Evolutionary conservation across 1,140 invertebrate species (phyloP).

Genomic region (Eueides isabella): DNA sequence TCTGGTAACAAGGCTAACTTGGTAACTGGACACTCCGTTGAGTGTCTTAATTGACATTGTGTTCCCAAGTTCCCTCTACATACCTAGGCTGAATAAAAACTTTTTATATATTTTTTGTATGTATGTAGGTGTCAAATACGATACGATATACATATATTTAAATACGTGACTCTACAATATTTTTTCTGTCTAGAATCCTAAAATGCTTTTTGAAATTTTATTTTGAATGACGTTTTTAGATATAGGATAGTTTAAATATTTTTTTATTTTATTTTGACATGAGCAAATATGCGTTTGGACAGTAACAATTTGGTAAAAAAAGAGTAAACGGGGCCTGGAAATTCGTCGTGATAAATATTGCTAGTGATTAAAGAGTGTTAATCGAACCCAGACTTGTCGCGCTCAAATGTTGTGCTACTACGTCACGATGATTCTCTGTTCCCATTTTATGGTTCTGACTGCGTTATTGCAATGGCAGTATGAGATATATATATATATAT

Average conservation of each 20-base stretch:
- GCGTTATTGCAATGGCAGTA: too few relatives aligned
- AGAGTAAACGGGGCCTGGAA: background rate
- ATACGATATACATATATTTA: conserved; percentile 3
- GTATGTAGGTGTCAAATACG: background rate
- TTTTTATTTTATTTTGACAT: conserved; percentile 1
- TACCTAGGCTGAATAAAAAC: too few relatives aligned
- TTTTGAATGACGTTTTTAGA: conserved; percentile 1
- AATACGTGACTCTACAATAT: background rate
- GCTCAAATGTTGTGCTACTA: too few relatives aligned
- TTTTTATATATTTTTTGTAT: background rate
- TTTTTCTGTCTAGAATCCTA: background rate
- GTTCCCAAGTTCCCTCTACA: too few relatives aligned
- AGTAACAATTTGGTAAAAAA: background rate
- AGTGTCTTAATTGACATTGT: too few relatives aligned
- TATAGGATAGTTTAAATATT: background rate
- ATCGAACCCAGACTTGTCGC: too few relatives aligned
- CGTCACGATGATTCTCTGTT: too few relatives aligned
- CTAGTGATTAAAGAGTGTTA: too few relatives aligned
- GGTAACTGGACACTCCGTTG: too few relatives aligned
- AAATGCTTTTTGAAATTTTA: conserved; percentile 5
- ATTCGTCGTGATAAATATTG: background rate
- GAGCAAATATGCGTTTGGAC: background rate
- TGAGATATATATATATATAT: too few relatives aligned
- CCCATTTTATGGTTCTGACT: too few relatives aligned
- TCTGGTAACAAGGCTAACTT: too few relatives aligned